A percentile compares a stretch with the other conserved stretches of the same genome.
Evolutionary conservation across 2,888 invertebrate genomes (phyloP).

Genomic region (Junonia oenone): DNA sequence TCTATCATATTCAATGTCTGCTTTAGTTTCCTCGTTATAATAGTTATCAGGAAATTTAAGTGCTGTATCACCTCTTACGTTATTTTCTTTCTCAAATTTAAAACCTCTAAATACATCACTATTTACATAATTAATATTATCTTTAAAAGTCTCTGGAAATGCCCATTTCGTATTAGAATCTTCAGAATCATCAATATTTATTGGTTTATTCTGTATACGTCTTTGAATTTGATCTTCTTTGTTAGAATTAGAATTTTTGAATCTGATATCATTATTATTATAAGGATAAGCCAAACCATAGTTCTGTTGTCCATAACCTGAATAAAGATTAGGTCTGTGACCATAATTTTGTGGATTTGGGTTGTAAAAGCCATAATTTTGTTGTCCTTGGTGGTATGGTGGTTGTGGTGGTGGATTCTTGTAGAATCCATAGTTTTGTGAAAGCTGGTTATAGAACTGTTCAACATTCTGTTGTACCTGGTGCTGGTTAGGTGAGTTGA

Average conservation of each 20-base stretch:
- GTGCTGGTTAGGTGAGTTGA: conserved; percentile 73
- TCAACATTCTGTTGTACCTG: conserved; percentile 47
- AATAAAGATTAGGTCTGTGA: conserved; percentile 27
- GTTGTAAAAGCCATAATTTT: conserved; percentile 29
- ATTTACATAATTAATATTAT: conserved; percentile 9
- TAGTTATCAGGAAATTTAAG: conserved; percentile 36
- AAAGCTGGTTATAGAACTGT: conserved; percentile 59
- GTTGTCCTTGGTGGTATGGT: conserved; percentile 26
- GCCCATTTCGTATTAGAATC: conserved; percentile 42
- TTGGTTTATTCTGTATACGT: conserved; percentile 56
- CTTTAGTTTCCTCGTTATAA: conserved; percentile 9
- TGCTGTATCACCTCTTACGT: conserved; percentile 29
- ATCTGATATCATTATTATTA: conserved; percentile 33
- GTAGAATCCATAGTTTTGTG: conserved; percentile 35
- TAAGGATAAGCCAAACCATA: conserved; percentile 38
- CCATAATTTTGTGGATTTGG: conserved; percentile 35
- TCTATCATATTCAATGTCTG: conserved; percentile 12
- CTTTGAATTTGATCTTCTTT: conserved; percentile 39
- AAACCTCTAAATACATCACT: conserved; percentile 11
- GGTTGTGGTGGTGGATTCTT: too few species aligned
- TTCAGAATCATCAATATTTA: conserved; percentile 27
- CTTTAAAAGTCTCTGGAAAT: conserved; percentile 44
- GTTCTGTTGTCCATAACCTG: conserved; percentile 21
- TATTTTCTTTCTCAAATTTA: conserved; percentile 5
- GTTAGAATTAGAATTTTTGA: conserved; percentile 28